Percentiles rank a stretch among this genome's conserved stretches.
Conservation (phyloP, 1,140 invertebrate species). For the Scaptomyza pallida region DNA sequence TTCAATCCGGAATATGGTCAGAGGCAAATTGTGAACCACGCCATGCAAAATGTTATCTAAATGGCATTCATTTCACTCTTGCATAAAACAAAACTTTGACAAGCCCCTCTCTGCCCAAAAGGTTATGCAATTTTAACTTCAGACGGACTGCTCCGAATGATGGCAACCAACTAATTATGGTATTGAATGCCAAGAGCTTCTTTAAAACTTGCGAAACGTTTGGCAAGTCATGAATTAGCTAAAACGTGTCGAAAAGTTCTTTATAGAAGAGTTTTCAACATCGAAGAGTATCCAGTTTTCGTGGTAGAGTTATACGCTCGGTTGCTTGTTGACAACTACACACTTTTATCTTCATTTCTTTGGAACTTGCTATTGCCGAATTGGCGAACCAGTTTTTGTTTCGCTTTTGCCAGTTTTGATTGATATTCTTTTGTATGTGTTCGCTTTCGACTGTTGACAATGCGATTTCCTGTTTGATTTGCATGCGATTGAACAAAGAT, state of each 20-base stretch:
- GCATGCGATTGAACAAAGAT: constrained; percentile 36
- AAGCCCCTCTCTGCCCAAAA: constrained; percentile 47
- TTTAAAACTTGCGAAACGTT: background rate
- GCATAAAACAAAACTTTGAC: constrained; percentile 39
- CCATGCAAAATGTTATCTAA: constrained; percentile 64
- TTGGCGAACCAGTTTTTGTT: constrained; percentile 60
- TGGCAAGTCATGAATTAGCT: background rate
- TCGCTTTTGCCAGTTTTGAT: constrained; percentile 25
- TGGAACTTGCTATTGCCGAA: constrained; percentile 46
- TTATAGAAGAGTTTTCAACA: background rate
- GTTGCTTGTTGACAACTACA: constrained; percentile 47
- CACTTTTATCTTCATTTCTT: constrained; percentile 42
- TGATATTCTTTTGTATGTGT: constrained; percentile 36
- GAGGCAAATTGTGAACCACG: constrained; percentile 20
- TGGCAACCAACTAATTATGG: constrained; percentile 19
- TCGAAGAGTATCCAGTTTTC: background rate
- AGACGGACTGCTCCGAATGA: constrained; percentile 21
- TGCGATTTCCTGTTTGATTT: constrained; percentile 68
- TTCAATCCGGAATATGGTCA: constrained; percentile 21
- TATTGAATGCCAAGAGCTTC: background rate
- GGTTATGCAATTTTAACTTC: constrained; percentile 30
- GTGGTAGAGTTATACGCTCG: background rate
- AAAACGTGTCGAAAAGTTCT: background rate
- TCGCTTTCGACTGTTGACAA: constrained; percentile 47
- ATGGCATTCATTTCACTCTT: constrained; percentile 70